Conservation (phyloP, 2,113 vertebrate species). For the Callionymus lyra region DNA sequence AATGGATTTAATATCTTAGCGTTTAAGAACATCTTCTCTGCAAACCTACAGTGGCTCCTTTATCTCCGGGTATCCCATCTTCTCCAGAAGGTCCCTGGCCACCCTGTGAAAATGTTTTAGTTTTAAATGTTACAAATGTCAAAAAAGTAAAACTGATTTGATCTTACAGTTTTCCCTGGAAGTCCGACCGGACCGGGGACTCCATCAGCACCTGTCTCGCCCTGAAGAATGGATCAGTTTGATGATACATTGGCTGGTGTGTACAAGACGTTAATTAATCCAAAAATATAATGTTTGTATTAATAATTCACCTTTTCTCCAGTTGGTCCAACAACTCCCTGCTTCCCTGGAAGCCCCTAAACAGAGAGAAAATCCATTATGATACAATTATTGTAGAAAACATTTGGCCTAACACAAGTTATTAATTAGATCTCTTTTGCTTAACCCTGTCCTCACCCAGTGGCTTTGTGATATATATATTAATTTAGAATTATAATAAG, state of each 20-base stretch:
- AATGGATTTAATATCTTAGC: not conserved
- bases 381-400: too few species aligned
- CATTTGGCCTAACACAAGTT: too few species aligned
- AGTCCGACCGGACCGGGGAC: conserved; percentile 53
- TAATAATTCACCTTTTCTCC: conserved; percentile 64
- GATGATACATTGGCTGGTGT: not conserved
- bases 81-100: conserved; percentile 54
- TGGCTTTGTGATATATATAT: too few species aligned
- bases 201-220: conserved; percentile 59
- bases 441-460: too few species aligned
- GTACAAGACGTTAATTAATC: conserved; percentile 2
- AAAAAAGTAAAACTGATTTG: too few species aligned
- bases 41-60: conserved; percentile 59
- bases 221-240: conserved; percentile 34
- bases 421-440: too few species aligned
- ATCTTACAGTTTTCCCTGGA: conserved; percentile 64
- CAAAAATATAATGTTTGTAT: conserved; percentile 7
- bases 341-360: conserved; percentile 71
- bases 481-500: too few species aligned
- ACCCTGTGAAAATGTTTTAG: conserved; percentile 40
- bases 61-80: conserved; percentile 59
- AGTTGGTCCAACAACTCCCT: conserved; percentile 50
- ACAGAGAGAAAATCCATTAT: conserved; percentile 4
- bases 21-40: not conserved
- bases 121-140: too few species aligned